phyloP scores from a whole-genome alignment of 2,113 vertebrate genomes.

The Tricholaema leucomelas region DNA sequence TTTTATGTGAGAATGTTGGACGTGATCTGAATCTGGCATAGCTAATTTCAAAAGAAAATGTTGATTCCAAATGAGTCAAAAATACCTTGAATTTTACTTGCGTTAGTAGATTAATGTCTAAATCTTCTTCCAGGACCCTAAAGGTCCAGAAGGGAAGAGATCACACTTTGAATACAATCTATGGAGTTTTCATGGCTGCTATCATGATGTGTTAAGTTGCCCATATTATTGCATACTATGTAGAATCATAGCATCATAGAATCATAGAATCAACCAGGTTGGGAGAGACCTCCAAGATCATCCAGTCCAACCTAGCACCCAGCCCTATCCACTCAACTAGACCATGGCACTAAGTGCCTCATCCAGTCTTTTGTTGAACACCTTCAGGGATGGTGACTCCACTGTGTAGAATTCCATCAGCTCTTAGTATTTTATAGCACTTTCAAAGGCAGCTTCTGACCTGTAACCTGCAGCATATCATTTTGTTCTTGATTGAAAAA shows the following conservation, averaged over 20 bases:
- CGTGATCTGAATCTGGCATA: constrained; percentile 4
- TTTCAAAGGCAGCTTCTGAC: neutral
- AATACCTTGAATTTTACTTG: neutral
- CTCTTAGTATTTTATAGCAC: neutral
- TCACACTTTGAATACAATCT: neutral
- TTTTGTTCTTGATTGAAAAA: neutral
- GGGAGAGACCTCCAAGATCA: no score
- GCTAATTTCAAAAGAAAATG: neutral
- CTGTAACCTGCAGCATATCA: neutral
- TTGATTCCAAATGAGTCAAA: neutral
- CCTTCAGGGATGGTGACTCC: no score
- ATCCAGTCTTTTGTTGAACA: no score
- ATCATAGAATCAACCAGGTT: no score
- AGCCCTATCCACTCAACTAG: no score
- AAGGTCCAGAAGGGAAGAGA: neutral
- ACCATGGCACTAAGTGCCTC: no score
- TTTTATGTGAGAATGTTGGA: neutral
- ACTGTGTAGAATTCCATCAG: neutral
- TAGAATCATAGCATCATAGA: no score
- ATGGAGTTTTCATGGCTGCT: neutral
- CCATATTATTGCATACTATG: neutral
- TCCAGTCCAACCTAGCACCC: no score
- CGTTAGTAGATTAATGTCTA: neutral
- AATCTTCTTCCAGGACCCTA: neutral
- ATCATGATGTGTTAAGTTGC: neutral